Conservation (phyloP, 2,113 vertebrate species). For the Sisor rabdophorus region DNA sequence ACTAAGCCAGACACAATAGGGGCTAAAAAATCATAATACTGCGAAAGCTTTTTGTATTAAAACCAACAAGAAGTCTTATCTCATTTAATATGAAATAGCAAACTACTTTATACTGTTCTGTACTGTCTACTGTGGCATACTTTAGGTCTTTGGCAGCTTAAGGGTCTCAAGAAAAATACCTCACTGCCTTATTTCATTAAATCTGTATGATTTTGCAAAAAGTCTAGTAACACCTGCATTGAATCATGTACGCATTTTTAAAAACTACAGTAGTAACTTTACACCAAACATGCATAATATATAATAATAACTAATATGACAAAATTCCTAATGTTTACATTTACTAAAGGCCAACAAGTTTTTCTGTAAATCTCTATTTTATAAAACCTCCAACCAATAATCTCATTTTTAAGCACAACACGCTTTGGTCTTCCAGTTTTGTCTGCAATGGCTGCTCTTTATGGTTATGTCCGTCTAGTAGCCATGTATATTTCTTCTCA, state of each 20-base stretch:
- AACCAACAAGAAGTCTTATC: conserved; percentile 21
- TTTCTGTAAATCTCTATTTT: not conserved
- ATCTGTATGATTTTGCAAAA: not conserved
- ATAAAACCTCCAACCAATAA: not conserved
- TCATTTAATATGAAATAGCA: not conserved
- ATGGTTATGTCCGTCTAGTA: conserved; percentile 78
- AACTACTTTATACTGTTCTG: not conserved
- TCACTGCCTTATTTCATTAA: not conserved
- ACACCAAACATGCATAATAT: not conserved
- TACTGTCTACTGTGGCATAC: not conserved
- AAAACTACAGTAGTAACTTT: not conserved
- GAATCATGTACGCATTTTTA: not conserved
- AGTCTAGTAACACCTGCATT: not conserved
- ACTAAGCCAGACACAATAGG: conserved; percentile 11
- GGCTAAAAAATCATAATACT: conserved; percentile 15
- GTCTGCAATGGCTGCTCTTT: conserved; percentile 66
- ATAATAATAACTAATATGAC: not conserved
- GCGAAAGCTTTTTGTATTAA: conserved; percentile 38
- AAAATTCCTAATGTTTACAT: not conserved
- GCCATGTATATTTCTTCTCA: conserved; percentile 61
- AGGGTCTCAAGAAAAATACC: not conserved
- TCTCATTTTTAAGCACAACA: not conserved
- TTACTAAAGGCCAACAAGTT: not conserved
- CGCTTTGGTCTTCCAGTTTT: conserved; percentile 71
- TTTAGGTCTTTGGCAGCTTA: conserved; percentile 3